Conservation (phyloP, 2,113 vertebrate genomes). For the Sula dactylatra region DNA sequence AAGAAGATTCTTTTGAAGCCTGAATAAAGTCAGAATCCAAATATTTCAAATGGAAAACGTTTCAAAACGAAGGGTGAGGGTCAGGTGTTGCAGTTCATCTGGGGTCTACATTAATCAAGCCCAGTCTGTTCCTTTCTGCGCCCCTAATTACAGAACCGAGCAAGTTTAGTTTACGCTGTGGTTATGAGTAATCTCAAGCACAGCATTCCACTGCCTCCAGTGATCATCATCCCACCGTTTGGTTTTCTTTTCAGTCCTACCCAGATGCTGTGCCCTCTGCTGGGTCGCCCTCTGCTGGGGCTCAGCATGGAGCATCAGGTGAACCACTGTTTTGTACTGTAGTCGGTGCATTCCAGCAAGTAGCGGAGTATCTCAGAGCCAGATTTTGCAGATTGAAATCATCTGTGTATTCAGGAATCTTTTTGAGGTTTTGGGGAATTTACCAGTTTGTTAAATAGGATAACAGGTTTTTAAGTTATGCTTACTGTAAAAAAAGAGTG, state of each 20-base stretch:
- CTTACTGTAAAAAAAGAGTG: neutral
- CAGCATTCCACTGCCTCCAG: neutral
- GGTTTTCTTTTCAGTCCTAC: neutral
- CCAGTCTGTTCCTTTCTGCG: neutral
- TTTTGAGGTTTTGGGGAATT: neutral
- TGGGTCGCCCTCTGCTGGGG: neutral
- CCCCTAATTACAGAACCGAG: neutral
- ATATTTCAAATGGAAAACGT: neutral
- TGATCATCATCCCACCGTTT: neutral
- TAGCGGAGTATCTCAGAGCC: neutral
- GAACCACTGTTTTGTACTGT: neutral
- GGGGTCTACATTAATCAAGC: neutral
- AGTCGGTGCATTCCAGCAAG: neutral
- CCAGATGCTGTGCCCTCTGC: neutral
- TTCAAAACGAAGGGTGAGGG: neutral
- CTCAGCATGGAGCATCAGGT: neutral
- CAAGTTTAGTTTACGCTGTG: neutral
- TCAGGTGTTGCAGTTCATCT: neutral
- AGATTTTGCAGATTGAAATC: neutral
- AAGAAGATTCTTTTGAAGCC: neutral
- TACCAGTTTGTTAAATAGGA: neutral
- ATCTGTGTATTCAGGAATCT: neutral
- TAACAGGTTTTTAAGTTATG: neutral
- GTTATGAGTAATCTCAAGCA: neutral
- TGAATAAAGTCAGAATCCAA: neutral